Evolutionary conservation across 2,888 invertebrate genomes (phyloP), one percentile per base, ranked within the genome.

Genomic region (Sepioteuthis lessoniana): DNA sequence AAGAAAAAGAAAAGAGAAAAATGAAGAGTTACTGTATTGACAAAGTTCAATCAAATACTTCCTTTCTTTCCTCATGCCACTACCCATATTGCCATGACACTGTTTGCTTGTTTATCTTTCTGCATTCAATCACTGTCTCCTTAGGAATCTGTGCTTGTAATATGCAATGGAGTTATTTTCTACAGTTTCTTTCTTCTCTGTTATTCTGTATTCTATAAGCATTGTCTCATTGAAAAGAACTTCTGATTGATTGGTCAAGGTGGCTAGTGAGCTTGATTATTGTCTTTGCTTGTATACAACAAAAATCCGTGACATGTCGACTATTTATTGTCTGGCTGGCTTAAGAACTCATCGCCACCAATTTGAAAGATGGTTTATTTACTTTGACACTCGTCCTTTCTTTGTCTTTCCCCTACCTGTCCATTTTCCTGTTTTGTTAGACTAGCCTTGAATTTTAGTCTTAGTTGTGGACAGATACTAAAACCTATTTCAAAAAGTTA

Each of bases 291-390:
- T n/a, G 76, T 76, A 76, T n/a, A n/a, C 76, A 76, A 76, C 76
- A 13, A 76, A 76, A 76, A 76, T 76, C 76, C 76, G n/a, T 76
- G 76, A 76, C 76, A n/a, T 76, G 76, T 76, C n/a, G 76, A 76
- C 76, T 35, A n/a, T 76, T 76, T 76, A 76, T 76, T 76, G 76
- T 76, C 76, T 76, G 76, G 76, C 13, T 76, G n/a, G 76, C 76
- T 76, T 76, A 76, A 76, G 76, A 76, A 35, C 76, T 76, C 76
- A 76, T 76, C 76, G n/a, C 76, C n/a, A n/a, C 76, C 76, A 76
- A 76, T 76, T 76, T 76, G 76, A 76, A 76, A 76, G 76, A 76
- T 35, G 16, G 25, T 76, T n/a, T 35, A n/a, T 76, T 76, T 76
- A 76, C n/a, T 76, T 76, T 76, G 76, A 35, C 76, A 76, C n/a